phyloP scores from a whole-genome alignment of 2,113 vertebrate genomes.

The Psilopsiagon aymara region DNA sequence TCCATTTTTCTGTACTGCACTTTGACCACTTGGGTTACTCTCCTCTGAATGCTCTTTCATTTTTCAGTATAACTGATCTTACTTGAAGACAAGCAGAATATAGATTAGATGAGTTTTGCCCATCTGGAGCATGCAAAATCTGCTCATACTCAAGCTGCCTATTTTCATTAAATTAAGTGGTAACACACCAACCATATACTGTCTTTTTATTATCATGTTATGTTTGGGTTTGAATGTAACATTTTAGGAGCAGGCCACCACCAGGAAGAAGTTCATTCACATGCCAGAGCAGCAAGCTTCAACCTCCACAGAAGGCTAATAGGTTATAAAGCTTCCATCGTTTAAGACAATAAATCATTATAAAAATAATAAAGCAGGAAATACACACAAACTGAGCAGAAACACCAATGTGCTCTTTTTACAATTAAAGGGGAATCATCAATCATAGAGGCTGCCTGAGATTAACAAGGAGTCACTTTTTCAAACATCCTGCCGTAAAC shows the following conservation, averaged over 20 bases:
- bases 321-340: slow-evolving; percentile 70
- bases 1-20: background rate
- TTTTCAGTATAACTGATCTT: background rate
- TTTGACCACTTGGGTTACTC: background rate
- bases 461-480: slow-evolving; percentile 77
- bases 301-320: slow-evolving; percentile 40
- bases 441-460: slow-evolving; percentile 75
- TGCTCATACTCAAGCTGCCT: background rate
- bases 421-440: slow-evolving; percentile 72
- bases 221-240: background rate
- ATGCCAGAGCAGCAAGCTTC: background rate
- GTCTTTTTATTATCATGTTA: background rate
- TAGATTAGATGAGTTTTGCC: background rate
- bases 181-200: background rate
- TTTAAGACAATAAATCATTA: slow-evolving; percentile 74
- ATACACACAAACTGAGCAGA: slow-evolving; percentile 74
- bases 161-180: background rate
- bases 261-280: slow-evolving; percentile 14
- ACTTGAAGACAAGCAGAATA: background rate
- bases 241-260: background rate
- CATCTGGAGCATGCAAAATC: background rate
- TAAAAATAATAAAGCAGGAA: slow-evolving; percentile 77
- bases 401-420: slow-evolving; percentile 70
- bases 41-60: background rate
- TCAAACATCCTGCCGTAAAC: slow-evolving; percentile 81